Conservation (phyloP, 2,113 vertebrate genomes). For the Corythoichthys intestinalis region DNA sequence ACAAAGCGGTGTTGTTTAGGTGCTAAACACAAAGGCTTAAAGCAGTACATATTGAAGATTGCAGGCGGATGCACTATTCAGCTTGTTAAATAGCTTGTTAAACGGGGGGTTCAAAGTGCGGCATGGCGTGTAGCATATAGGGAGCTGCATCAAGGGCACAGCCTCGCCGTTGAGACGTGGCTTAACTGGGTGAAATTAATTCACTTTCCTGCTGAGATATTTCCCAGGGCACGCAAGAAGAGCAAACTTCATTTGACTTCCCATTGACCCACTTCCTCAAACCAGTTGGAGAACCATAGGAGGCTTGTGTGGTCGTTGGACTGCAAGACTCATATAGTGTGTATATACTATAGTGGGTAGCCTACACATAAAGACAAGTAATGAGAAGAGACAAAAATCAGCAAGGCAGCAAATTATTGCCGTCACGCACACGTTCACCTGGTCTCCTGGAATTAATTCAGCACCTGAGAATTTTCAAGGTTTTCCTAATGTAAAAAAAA, state of each 20-base stretch:
- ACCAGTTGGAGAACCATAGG: slow-evolving; percentile 56
- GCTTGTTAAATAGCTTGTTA: slow-evolving; percentile 34
- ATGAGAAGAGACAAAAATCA: neutral
- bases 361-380: neutral
- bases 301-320: slow-evolving; percentile 38
- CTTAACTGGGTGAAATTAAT: slow-evolving; percentile 75
- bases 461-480: neutral
- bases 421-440: neutral
- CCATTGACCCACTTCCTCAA: slow-evolving; percentile 70
- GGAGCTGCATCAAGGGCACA: slow-evolving; percentile 62
- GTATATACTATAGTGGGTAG: neutral
- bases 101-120: slow-evolving; percentile 30
- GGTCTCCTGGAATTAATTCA: neutral
- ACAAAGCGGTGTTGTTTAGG: neutral
- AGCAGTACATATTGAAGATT: slow-evolving; percentile 6
- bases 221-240: slow-evolving; percentile 72
- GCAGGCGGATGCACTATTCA: slow-evolving; percentile 14
- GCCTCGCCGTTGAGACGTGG: slow-evolving; percentile 61
- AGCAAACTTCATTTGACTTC: slow-evolving; percentile 75
- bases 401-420: neutral
- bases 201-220: slow-evolving; percentile 71
- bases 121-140: slow-evolving; percentile 42
- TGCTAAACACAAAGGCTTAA: neutral
- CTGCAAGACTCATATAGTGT: neutral
- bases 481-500: neutral